Base-by-base conservation (phyloP, 2,888 invertebrate species). In the Andrena minutula region DNA sequence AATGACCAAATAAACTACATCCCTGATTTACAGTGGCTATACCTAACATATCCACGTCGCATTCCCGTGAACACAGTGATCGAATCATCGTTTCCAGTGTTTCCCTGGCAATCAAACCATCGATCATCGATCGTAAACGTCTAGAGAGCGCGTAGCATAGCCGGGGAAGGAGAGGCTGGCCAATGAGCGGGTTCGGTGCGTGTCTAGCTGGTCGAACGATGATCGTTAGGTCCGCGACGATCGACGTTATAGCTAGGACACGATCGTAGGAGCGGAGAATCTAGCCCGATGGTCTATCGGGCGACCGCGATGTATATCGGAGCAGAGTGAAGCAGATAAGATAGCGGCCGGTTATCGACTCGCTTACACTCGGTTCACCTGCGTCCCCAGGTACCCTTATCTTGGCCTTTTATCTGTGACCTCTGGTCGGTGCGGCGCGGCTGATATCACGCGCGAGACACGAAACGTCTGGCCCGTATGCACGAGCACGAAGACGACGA, bases 361-460 rank as follows among this genome's bases (percentile, higher is more conserved):
- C 88, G 91, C 89, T 91, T 91, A 92, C 90, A 89, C 90, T 90
- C 74, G 75, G 90, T 92, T 92, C 92, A 93, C 92, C 92, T 93
- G 92, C 90, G 88, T 87, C 89, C 41, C 90, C 86, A 89, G 88
- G 87, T 80, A 71, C 53, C 86, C 88, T 92, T 92, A 93, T 93
- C 93, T 88, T 76, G 85, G 88, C 83, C 86, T 91, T 92, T 93
- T 93, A 93, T 93, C 93, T 90, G 71, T 92, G 93, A 93, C 93
- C 93, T 91, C 92, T 92, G 92, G 91, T 92, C 90, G 90, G 87
- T 86, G 85, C 87, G 89, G 78, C 84, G 86, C 82, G 64, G 73
- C 79, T 87, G 87, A 89, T 90, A 90, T 81, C 86, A 76, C 71
- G 32, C 85, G 75, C 73, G 60, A 68, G 72, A 72, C 68, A 84